Base-by-base conservation (phyloP, 2,888 invertebrate genomes). In the Amphiduros pacificus region DNA sequence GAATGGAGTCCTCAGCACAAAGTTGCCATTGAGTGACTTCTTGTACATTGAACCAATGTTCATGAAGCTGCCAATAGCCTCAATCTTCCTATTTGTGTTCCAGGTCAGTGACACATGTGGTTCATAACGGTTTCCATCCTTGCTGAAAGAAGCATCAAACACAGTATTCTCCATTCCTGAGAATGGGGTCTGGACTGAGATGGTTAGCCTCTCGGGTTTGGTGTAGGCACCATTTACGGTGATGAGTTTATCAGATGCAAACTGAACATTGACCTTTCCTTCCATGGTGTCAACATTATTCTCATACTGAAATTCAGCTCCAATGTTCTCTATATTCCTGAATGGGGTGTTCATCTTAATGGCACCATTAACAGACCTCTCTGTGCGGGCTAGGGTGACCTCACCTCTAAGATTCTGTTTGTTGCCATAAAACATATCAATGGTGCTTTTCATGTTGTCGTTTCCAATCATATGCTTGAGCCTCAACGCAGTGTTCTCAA, bases 401-500 rank as follows among this genome's bases (percentile, higher is more conserved):
- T 22, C 36, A 36, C 31, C 2, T 11, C 32, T 36, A 29, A 54
- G 3, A n/a, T 54, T 36, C n/a, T 54, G 31, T 31, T 36, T 36
- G 17, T 27, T 6, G 2, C 11, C 31, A 51, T 24, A 51, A 14
- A 6, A 26, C 1, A 54, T 9, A 24, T 11, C 22, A 24, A 29
- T 29, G n/a, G 31, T 29, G 22, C 28, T 9, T 22, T 54, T 54
- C 14, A 54, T 36, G 11, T 32, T 27, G 24, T 54, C 22, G 14
- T 31, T 31, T 24, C 24, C 2, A 22, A 9, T 32, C 20, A 32
- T 2, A 14, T 20, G 22, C 27, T 26, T 55, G 27, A 55, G 14
- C 44, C 41, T 44, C 24, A 55, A 27, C n/a, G 44, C 24, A n/a
- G 44, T 55, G 36, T 27, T 55, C 55, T 55, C 36, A 36, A 20